phyloP scores from a whole-genome alignment of 2,888 invertebrate genomes.

The Leuctra nigra region DNA sequence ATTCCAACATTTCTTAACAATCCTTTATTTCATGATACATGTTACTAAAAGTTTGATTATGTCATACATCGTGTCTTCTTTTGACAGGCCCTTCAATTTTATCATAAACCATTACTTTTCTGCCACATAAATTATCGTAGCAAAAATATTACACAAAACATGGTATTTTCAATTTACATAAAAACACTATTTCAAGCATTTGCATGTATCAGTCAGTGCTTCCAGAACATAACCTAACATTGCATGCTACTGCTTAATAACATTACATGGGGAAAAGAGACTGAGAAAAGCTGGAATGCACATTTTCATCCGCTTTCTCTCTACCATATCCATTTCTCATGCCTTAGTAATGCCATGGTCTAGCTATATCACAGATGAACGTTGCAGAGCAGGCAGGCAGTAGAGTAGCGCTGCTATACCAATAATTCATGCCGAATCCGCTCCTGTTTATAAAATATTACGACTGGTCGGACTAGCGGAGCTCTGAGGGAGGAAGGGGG shows the following conservation, averaged over 20 bases:
- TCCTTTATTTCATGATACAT: no score
- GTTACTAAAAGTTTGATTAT: no score
- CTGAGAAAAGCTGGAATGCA: not conserved
- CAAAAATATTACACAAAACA: no score
- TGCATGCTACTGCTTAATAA: slow-evolving; percentile 7
- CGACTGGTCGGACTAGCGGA: slow-evolving; percentile 16
- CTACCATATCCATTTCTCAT: slow-evolving; percentile 21
- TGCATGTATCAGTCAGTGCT: no score
- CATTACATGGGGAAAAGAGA: not conserved
- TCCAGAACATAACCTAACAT: no score
- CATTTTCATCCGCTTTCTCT: not conserved
- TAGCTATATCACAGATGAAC: slow-evolving; percentile 5
- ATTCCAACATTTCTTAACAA: no score
- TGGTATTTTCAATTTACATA: slow-evolving; percentile 14
- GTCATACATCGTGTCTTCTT: no score
- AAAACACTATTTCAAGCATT: slow-evolving; percentile 11
- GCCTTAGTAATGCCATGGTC: slow-evolving; percentile 18
- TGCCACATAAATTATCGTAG: no score
- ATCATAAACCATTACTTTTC: no score
- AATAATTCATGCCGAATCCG: slow-evolving; percentile 26
- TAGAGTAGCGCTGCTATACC: no score
- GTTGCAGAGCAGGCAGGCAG: not conserved
- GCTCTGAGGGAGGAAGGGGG: not conserved
- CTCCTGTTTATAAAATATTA: slow-evolving; percentile 26
- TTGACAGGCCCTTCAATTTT: no score